phyloP scores from a whole-genome alignment of 2,888 invertebrate species.

The Drosophila prostipennis region DNA sequence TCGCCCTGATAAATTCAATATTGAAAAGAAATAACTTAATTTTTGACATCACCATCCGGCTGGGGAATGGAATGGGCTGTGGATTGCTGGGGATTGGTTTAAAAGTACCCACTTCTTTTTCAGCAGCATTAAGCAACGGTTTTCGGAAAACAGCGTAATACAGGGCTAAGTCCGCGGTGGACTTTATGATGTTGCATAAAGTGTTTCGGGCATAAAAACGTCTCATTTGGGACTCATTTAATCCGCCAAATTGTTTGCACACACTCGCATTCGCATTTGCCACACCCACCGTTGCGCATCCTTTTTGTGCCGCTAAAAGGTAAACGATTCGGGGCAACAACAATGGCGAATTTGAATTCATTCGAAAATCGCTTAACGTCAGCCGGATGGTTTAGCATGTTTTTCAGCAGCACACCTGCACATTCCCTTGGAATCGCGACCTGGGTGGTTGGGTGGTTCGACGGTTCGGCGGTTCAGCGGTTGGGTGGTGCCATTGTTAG shows the following conservation, averaged over 20 bases:
- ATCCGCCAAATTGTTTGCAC: slow-evolving; percentile 77
- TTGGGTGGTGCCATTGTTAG: slow-evolving; percentile 6
- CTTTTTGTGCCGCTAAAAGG: slow-evolving; percentile 6
- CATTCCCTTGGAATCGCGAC: slow-evolving; percentile 54
- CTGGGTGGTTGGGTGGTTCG: slow-evolving; percentile 1
- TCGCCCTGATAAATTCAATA: slow-evolving; percentile 82
- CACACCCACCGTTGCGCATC: neutral
- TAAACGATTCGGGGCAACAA: slow-evolving; percentile 43
- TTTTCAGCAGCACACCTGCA: slow-evolving; percentile 72
- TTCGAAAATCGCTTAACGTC: slow-evolving; percentile 78
- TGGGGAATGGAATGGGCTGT: slow-evolving; percentile 4
- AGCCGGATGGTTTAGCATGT: slow-evolving; percentile 50
- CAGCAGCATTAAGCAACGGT: slow-evolving; percentile 26
- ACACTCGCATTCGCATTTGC: slow-evolving; percentile 25
- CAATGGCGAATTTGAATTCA: slow-evolving; percentile 79
- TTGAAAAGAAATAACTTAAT: slow-evolving; percentile 82
- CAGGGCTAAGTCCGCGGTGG: slow-evolving; percentile 16
- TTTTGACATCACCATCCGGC: slow-evolving; percentile 51
- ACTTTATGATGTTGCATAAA: slow-evolving; percentile 66
- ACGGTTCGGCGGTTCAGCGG: neutral
- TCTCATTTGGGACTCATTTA: slow-evolving; percentile 80
- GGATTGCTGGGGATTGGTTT: slow-evolving; percentile 16
- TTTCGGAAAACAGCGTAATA: slow-evolving; percentile 43
- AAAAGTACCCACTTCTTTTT: neutral
- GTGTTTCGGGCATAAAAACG: slow-evolving; percentile 64